Conservation (phyloP, 2,888 invertebrate genomes). For the Stictocephala bisonia region DNA sequence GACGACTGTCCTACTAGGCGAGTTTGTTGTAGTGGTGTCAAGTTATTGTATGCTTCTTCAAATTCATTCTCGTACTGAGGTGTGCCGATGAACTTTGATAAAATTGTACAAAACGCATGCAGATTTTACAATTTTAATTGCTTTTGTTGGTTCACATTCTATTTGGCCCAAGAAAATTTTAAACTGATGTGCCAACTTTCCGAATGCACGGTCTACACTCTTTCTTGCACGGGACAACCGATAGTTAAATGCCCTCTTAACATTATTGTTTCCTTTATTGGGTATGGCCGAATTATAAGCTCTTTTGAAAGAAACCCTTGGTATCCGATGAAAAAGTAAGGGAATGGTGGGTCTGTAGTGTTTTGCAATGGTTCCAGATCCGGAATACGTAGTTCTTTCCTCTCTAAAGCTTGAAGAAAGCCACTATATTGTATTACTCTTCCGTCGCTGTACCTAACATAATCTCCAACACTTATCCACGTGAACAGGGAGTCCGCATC, state of each 20-base stretch:
- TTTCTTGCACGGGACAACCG: not conserved
- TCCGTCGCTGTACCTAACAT: not conserved
- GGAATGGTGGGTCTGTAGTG: not conserved
- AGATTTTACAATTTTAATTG: not conserved
- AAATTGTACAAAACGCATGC: slow-evolving; percentile 1
- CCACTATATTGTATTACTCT: not conserved
- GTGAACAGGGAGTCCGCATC: not conserved
- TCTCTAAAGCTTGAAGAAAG: not conserved
- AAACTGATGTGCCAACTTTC: not conserved
- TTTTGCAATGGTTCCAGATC: not conserved
- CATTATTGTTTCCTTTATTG: not conserved
- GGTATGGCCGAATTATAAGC: not conserved
- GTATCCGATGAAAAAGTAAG: not conserved
- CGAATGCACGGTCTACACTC: not conserved
- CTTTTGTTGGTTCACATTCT: not conserved
- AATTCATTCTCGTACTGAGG: too few species aligned
- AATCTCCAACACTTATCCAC: not conserved
- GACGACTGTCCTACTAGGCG: too few species aligned
- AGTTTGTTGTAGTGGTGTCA: too few species aligned
- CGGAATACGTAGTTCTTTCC: not conserved
- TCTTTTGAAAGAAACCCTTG: not conserved
- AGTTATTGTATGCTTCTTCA: too few species aligned
- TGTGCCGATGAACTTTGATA: not conserved
- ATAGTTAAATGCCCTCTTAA: not conserved
- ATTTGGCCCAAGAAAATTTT: not conserved